A percentile compares a stretch with the other conserved stretches of the same genome.
Evolutionary conservation across 2,113 vertebrate species (phyloP).

Genomic region (Seriola aureovittata): DNA sequence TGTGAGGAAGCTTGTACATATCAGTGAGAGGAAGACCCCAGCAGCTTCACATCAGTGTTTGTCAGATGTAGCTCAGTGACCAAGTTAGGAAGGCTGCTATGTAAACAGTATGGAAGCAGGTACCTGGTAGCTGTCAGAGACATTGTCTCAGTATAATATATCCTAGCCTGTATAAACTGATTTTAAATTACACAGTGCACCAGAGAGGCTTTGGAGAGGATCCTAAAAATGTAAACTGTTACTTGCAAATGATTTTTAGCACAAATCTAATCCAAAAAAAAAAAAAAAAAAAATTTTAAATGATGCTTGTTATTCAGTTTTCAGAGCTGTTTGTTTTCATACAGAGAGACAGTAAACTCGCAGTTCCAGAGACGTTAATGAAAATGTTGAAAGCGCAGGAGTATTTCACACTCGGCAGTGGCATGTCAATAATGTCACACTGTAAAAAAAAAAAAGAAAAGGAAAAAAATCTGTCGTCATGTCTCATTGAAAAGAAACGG

Average conservation of each 20-base stretch:
- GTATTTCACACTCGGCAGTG: constrained; percentile 23
- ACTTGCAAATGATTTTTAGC: not conserved
- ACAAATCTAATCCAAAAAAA: not conserved
- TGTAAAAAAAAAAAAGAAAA: constrained; percentile 11
- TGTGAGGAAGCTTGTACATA: not conserved
- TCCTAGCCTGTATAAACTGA: constrained; percentile 32
- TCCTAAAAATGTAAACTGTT: not conserved
- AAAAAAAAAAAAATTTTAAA: not conserved
- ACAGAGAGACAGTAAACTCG: not conserved
- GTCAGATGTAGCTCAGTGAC: constrained; percentile 15
- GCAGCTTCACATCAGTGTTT: not conserved
- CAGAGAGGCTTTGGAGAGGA: not conserved
- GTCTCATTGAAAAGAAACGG: constrained; percentile 20
- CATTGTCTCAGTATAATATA: not conserved
- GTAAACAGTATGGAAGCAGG: constrained; percentile 23
- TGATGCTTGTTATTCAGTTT: no score
- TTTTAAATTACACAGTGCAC: constrained; percentile 29
- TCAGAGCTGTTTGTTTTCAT: not conserved
- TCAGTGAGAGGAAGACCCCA: not conserved
- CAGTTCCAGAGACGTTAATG: constrained; percentile 1
- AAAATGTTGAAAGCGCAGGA: constrained; percentile 14
- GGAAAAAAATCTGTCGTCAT: not conserved
- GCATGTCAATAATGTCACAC: constrained; percentile 29
- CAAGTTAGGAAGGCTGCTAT: constrained; percentile 16
- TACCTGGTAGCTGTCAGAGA: constrained; percentile 43